phyloP scores from a whole-genome alignment of 1,140 invertebrate genomes.

The Caligus rogercresseyi region DNA sequence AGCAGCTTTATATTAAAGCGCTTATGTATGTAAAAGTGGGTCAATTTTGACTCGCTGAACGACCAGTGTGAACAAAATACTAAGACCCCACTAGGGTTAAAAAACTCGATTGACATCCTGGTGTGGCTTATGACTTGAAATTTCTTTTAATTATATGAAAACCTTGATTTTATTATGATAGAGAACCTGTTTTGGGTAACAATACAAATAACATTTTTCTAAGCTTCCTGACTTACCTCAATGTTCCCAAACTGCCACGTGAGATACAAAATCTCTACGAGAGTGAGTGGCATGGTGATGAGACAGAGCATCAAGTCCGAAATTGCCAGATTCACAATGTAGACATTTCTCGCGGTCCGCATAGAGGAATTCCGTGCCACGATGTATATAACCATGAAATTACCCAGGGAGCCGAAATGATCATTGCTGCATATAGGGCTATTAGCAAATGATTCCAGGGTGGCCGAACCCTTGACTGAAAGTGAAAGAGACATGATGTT shows the following conservation, averaged over 20 bases:
- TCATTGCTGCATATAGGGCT: conserved; percentile 20
- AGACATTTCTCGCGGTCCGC: conserved; percentile 41
- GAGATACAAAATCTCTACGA: conserved; percentile 30
- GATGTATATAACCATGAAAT: conserved; percentile 28
- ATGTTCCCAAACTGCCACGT: conserved; percentile 29
- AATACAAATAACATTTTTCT: background rate
- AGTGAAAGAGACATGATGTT: background rate
- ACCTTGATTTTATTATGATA: background rate
- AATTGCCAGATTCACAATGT: conserved; percentile 41
- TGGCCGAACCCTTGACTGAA: background rate
- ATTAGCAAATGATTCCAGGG: conserved; percentile 20
- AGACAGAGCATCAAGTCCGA: conserved; percentile 40
- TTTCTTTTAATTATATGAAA: background rate
- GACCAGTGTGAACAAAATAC: too few species aligned
- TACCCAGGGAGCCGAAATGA: conserved; percentile 21
- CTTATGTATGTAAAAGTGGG: too few species aligned
- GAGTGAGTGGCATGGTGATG: conserved; percentile 39
- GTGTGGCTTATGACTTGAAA: background rate
- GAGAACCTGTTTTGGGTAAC: background rate
- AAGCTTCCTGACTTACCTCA: background rate
- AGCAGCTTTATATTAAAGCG: too few species aligned
- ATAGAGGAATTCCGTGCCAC: conserved; percentile 32
- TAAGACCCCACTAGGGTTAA: too few species aligned
- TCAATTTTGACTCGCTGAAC: too few species aligned
- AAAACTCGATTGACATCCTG: background rate